Evolutionary conservation across 2,113 vertebrate genomes (phyloP).

Genomic region (Scophthalmus maximus): DNA sequence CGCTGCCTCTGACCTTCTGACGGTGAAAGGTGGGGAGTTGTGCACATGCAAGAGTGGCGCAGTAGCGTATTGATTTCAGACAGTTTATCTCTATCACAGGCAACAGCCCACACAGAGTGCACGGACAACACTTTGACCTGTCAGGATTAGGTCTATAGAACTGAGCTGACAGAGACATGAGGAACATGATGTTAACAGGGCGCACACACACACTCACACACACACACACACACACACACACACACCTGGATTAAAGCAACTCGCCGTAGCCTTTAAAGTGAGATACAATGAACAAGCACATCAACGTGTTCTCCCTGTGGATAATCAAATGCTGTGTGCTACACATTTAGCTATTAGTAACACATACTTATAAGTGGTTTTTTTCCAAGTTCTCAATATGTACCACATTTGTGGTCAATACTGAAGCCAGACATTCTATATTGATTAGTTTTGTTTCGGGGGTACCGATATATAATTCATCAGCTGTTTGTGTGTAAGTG

Average conservation of each 20-base stretch:
- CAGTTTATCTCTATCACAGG: constrained; percentile 65
- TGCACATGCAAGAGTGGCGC: constrained; percentile 1
- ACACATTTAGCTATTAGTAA: constrained; percentile 1
- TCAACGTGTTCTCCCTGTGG: neutral
- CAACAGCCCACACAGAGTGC: constrained; percentile 25
- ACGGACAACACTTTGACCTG: constrained; percentile 45
- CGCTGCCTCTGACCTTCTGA: constrained; percentile 62
- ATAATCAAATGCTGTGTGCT: neutral
- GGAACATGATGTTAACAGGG: constrained; percentile 48
- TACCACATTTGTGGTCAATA: constrained; percentile 41
- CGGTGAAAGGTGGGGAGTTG: constrained; percentile 38
- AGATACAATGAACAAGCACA: neutral
- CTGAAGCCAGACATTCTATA: constrained; percentile 51
- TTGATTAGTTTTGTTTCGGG: constrained; percentile 64
- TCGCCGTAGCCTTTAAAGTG: neutral
- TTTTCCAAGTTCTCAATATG: neutral
- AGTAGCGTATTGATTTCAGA: constrained; percentile 60
- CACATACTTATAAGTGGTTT: neutral
- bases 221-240: too few species aligned
- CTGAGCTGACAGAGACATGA: constrained; percentile 30
- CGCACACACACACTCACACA: too few species aligned
- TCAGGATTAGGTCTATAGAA: constrained; percentile 59
- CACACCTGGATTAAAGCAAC: constrained; percentile 19
- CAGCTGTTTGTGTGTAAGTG: constrained; percentile 2
- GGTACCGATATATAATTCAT: constrained; percentile 56